Base-by-base conservation (phyloP, 2,888 invertebrate species). In the Pseudolycoriella hygida region DNA sequence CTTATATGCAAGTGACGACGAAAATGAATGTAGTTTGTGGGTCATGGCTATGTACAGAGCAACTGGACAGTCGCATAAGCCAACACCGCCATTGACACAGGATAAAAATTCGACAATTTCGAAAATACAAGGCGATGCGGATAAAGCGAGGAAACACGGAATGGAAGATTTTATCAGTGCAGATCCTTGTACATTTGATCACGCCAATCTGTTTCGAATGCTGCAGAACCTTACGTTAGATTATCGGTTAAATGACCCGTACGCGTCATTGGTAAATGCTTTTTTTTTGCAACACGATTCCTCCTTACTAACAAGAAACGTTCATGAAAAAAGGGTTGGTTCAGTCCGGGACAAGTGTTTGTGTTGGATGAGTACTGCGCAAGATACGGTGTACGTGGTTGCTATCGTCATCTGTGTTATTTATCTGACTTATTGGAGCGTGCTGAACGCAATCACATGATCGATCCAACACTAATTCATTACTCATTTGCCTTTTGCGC, bases 401-500 rank as follows among this genome's bases (percentile, higher is more conserved):
- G 98, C 64, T 93, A 82, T 67, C 79, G 98, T 44, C 97, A 99
- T 66, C 76, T 99, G 42, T 90, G 89, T 64, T 97, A 97, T 67
- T 76, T 98, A 48, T 83, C 84, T 50, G 97, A 98, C 65, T 74
- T 99, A 42, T 72, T 99, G 54, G 93, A 94, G 61, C 77, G 90
- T 50, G 92, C 94, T 1, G 94, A 97, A 65, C 88, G 89, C 57
- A 84, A 83, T 38, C 75, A 87, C 55, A 89, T 97, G 73, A 93
- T 98, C 50, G 98, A 98, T 69, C 98, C 98, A 1, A 97, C 94
- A 1, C 73, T 99, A 50, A 93, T 98, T 62, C 97, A 99, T 69
- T 98, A 90, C 69, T 93, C 94, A 58, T 99, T 97, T 69, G 97
- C 97, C 40, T 99, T 96, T 71, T 98, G 98, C 69, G 97, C 97